Base-by-base conservation (phyloP, 2,888 invertebrate genomes). In the Erynnis tages region DNA sequence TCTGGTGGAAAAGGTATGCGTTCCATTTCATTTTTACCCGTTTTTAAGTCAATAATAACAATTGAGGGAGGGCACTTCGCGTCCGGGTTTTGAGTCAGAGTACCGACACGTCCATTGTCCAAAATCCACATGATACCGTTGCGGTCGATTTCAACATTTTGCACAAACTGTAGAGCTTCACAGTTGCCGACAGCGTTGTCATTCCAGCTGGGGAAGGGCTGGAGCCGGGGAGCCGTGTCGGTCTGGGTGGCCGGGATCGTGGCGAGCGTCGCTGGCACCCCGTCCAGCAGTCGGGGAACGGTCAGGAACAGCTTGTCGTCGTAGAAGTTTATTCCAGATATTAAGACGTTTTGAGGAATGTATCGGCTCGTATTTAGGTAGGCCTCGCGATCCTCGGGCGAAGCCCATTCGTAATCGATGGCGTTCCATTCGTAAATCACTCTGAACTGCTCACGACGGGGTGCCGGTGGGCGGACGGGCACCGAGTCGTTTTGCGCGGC, bases 371-470 rank as follows among this genome's bases (percentile, higher is more conserved):
- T 87, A 66, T 88, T 86, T 55, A 91, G 72, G 55, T 92, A 93
- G 56, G 77, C 79, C 40, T 88, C 80, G 57, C 91, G 90, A 11
- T 86, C 85, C 58, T 88, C 91, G 41, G 90, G 90, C 56, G 87
- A 88, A 27, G 91, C 91, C 93, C 94, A 95, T 21, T 91, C 91
- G 79, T 92, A 93, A 70, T 94, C 93, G 57, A 94, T 82, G 57
- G 90, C 91, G 69, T 91, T 92, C 94, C 94, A 95, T 82, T 94
- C 93, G 79, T 93, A 93, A 54, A 93, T 91, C 23, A 94, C 94
- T 54, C 91, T 89, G 76, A 94, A 94, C 69, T 92, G 91, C 69
- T 90, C 88, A 53, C 86, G 83, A 52, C 80, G 76, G 4, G 80
- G 76, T 5, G 71, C 57, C 27, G 82, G 77, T 11, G 75, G 66